These are phyloP conservation scores for Amphiprion percula DNA, from an alignment of 2,113 vertebrate genomes.

Conservation along the genomic window DNA sequence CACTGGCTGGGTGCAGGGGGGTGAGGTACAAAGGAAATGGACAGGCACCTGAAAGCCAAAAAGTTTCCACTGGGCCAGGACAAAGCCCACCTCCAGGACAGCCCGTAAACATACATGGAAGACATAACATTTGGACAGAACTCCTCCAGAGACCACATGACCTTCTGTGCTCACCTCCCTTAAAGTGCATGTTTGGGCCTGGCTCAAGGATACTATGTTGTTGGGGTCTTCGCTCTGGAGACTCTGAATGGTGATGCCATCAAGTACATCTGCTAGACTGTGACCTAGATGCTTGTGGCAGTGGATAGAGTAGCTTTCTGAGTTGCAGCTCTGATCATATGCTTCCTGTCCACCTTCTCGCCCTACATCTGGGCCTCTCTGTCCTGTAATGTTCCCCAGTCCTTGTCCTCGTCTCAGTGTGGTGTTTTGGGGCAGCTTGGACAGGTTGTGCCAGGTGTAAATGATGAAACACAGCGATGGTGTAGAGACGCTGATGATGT, in stretches of 20 bases:
- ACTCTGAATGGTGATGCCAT: constrained; percentile 70
- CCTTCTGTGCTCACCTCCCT: constrained; percentile 13
- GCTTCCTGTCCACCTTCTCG: constrained; percentile 26
- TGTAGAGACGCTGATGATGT: constrained; percentile 86
- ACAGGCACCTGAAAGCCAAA: constrained; percentile 84
- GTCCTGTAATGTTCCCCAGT: accelerated
- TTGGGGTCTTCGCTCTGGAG: constrained; percentile 69
- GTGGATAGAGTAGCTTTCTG: constrained; percentile 82
- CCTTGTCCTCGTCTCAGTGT: constrained; percentile 7
- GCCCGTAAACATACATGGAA: constrained; percentile 84
- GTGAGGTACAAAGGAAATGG: constrained; percentile 74
- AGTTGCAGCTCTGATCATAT: constrained; percentile 73
- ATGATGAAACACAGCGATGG: constrained; percentile 86
- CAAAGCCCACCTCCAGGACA: constrained; percentile 81
- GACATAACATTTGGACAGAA: constrained; percentile 84
- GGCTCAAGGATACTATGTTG: constrained; percentile 26
- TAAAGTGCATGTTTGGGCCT: background rate
- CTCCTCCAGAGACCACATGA: constrained; percentile 61
- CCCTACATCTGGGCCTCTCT: background rate
- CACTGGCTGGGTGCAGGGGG: constrained; percentile 81
- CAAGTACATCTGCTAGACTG: constrained; percentile 75
- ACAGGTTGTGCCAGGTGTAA: constrained; percentile 87
- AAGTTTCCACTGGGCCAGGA: constrained; percentile 84
- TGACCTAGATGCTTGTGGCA: constrained; percentile 82
- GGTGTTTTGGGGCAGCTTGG: constrained; percentile 68